Percentiles rank a stretch among this genome's conserved stretches.
phyloP scores from a whole-genome alignment of 2,113 vertebrate genomes.

The Psittacara wagleri region DNA sequence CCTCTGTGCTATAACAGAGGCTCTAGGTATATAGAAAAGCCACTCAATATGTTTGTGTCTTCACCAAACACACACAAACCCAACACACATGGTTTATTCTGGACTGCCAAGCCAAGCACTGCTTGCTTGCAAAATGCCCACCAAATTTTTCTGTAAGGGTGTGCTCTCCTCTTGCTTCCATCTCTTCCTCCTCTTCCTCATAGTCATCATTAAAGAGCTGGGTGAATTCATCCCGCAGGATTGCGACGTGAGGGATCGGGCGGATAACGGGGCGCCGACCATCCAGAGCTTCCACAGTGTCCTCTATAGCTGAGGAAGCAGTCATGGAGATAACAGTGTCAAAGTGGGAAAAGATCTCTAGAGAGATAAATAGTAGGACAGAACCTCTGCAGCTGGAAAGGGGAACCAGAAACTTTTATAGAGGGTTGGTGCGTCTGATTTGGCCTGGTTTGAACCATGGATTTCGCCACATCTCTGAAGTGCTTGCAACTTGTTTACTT shows the following conservation, averaged over 20 bases:
- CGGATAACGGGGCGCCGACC: conserved; percentile 60
- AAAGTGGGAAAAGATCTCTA: background rate
- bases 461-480: too few species aligned
- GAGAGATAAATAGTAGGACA: background rate
- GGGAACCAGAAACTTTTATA: background rate
- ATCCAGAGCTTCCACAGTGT: conserved; percentile 72
- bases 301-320: conserved; percentile 73
- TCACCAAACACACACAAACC: background rate
- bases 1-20: too few species aligned
- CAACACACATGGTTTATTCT: fast-evolving
- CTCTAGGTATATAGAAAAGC: fast-evolving
- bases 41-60: fast-evolving
- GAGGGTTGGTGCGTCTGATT: background rate
- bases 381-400: background rate
- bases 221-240: conserved; percentile 78
- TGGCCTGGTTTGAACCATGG: background rate
- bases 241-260: conserved; percentile 76
- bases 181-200: conserved; percentile 82
- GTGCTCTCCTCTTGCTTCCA: conserved; percentile 87
- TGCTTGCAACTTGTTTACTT: too few species aligned
- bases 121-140: conserved; percentile 49
- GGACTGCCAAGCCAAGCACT: fast-evolving
- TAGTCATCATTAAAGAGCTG: conserved; percentile 79
- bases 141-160: conserved; percentile 87
- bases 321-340: background rate